Base-by-base conservation (phyloP, 1,140 invertebrate genomes). In the Mycetomoellerius zeteki region DNA sequence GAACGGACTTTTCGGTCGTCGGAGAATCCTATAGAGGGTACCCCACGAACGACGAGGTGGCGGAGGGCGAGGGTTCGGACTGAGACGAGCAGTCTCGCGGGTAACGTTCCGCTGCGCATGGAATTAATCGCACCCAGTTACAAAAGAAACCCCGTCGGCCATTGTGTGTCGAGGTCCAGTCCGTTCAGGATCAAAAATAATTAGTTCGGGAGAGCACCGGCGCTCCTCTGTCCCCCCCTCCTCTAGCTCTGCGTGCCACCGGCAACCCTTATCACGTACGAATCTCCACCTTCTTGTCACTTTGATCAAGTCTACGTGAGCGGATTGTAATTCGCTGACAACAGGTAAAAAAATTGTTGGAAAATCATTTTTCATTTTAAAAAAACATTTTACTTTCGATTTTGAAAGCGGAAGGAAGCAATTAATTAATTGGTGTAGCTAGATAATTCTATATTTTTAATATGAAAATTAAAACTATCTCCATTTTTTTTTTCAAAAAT, bases 91-190 rank as follows among this genome's bases (percentile, higher is more conserved):
- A 88, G 84, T 88, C 93, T 89, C 93, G 54, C 47, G 92, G 90
- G 91, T 90, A 88, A 89, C 89, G 85, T 93, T 93, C 85, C 78
- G 65, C 21, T 10, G 37, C 65, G 85, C 80, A 67, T 85, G 77
- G 88, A 93, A 93, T 92, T 93, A 93, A 93, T 91, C 91, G 92
- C 65, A 37, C 75, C 69, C 76, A 72, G 77, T 89, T 90, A 80
- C 91, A 88, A 89, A 93, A 92, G 91, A 91, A 92, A 91, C 62
- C 89, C 69, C 81, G 37, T 67, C 86, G 72, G 86, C 88, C 81
- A 90, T 92, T 89, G 85, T 86, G 47, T 60, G 54, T 67, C 47
- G 43, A 16, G 33, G 21, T 85, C 58, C 65, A 50, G 62, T 33
- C 60, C 24, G 37, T 62, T 24, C 56, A 24, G n/a, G 67, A 52